Base-by-base conservation (phyloP, 2,797 vertebrate genomes). In the Alfaro cultratus region DNA sequence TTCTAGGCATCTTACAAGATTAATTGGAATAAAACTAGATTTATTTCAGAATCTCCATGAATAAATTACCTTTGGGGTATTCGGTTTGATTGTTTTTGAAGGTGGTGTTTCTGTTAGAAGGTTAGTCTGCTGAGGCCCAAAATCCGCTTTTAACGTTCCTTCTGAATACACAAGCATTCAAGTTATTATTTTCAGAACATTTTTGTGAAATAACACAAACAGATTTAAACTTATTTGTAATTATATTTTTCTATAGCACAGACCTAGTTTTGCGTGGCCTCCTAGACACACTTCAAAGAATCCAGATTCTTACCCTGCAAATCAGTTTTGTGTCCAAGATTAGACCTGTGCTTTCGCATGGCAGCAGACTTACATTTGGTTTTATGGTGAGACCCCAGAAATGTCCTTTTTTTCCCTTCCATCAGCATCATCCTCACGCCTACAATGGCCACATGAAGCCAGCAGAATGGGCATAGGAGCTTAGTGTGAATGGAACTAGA, bases 241-340 rank as follows among this genome's bases (percentile, higher is more conserved):
- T 29, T 26, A 6, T 10, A 3, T 51, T 72, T 78, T 79, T 46
- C 43, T 51, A 81, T 84, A 78, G 8, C 72, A 55, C 60, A 77
- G 79, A 90, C 75, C 36, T 23, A 80, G 41, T 64, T 72, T 47
- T 81, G 83, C 46, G 18, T 85, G 62, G 29, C 76, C 43, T 6
- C 78, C 70, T 84, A 62, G 72, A 85, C 51, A 84, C 68, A 79
- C 76, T 84, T 89, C 77, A 82, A 82, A 83, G 75, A 51, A 77
- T 36, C 31, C 10, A 76, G 21, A 90, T 90, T 90, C 86, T 86
- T 88, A 85, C 82, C 64, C 77, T 1, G 11, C 60, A 82, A 79
- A 83, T 83, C 80, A 83, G 84, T 86, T 87, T 68, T 86, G 80
- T 86, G 62, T 81, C 23, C 7, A 64, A 87, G 86, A 88, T 90